Conservation (phyloP, 1,140 invertebrate species). For the Papilio glaucus region DNA sequence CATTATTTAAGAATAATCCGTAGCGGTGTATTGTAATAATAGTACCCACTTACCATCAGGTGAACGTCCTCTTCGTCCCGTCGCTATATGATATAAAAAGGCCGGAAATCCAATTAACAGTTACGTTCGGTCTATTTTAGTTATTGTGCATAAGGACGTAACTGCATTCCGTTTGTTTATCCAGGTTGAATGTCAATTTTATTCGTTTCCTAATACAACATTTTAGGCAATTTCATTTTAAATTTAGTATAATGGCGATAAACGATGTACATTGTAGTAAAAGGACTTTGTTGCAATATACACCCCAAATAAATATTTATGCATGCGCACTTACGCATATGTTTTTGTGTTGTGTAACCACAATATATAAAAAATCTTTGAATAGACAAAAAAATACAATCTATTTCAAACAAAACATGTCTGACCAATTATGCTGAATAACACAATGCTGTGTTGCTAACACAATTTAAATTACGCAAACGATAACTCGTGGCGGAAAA, state of each 20-base stretch:
- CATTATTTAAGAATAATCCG: neutral
- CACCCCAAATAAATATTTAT: too few relatives aligned
- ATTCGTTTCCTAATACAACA: neutral
- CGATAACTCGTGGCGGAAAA: neutral
- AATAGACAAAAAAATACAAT: too few relatives aligned
- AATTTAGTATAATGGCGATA: too few relatives aligned
- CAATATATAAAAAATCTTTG: too few relatives aligned
- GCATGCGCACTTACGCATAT: too few relatives aligned
- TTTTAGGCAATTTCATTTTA: neutral
- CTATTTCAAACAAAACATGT: neutral
- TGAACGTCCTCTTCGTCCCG: neutral
- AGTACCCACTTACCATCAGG: neutral
- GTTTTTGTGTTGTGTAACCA: too few relatives aligned
- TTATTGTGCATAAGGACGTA: constrained; percentile 3
- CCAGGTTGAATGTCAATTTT: neutral
- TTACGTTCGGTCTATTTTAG: constrained; percentile 5
- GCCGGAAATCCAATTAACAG: constrained; percentile 15
- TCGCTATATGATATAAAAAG: constrained; percentile 9
- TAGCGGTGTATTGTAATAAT: neutral
- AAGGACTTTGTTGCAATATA: too few relatives aligned
- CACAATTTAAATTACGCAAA: constrained; percentile 8
- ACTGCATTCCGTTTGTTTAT: neutral
- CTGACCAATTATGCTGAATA: neutral
- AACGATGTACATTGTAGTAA: too few relatives aligned
- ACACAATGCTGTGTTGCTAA: constrained; percentile 12